Base-by-base conservation (phyloP, 2,797 vertebrate species). In the Xerus rutilus region DNA sequence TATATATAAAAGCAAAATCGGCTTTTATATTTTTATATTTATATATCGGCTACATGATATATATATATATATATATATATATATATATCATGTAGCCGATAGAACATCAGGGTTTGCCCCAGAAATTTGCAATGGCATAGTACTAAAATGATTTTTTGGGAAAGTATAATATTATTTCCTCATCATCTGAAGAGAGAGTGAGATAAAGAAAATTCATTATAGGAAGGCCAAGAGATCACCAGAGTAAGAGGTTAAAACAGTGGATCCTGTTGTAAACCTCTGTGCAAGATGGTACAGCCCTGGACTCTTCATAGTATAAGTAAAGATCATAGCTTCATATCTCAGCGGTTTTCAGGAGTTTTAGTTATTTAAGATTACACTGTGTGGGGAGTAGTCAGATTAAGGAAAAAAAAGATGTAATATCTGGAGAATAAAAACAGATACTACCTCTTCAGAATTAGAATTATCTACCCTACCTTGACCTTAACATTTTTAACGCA, bases 161-260 rank as follows among this genome's bases (percentile, higher is more conserved):
- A 69, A 93, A 82, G 35, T 82, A 49, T 64, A 89, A 83, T 83
- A 67, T 10, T 49, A 15, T 86, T 96, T 86, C 11, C 82, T 85
- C 18, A 62, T 43, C 9, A 86, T 89, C 39, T 78, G n/a, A 45
- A 18, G n/a, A 62, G 59, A 59, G 57, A 62, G 59, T 23, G 57
- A 62, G 59, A 30, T 17, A 21, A 9, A 49, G 23, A 92, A 62
- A 78, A 54, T 67, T 79, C 18, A 49, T 20, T 39, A 35, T 74
- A 82, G 69, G 47, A 39, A 12, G 64, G 35, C 20, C 25, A 89
- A 79, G 14, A 76, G 64, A 86, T 87, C 64, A 77, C 73, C 83
- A 95, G 54, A 76, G 30, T 47, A 90, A 86, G 87, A 90, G 43
- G 23, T 65, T 85, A 30, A 85, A 90, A 86, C 62, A 73, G 85